Conservation (phyloP, 2,113 vertebrate species). For the Aix galericulata region DNA sequence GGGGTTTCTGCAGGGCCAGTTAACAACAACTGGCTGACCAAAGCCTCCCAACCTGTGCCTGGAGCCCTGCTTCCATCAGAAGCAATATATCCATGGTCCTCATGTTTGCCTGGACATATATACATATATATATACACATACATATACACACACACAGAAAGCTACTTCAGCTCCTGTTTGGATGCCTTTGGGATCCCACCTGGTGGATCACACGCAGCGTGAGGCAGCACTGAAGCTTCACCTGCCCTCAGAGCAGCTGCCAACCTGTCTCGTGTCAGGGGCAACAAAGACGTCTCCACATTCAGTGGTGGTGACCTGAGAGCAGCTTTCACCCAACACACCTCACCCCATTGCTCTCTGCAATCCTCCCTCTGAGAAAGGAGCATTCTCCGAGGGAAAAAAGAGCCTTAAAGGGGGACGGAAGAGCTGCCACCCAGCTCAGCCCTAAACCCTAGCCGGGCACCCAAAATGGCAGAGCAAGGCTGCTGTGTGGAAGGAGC, state of each 20-base stretch:
- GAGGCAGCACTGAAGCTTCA: background rate
- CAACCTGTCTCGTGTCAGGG: background rate
- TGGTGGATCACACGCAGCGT: no score
- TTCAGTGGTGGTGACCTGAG: no score
- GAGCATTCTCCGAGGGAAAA: accelerated
- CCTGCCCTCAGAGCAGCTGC: background rate
- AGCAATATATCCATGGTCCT: accelerated
- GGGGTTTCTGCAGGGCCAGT: background rate
- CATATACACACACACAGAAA: accelerated
- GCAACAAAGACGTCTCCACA: no score
- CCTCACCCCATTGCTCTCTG: background rate
- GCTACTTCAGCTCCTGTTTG: background rate
- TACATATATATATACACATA: background rate
- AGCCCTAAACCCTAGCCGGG: accelerated
- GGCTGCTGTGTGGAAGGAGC: accelerated
- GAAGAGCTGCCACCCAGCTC: accelerated
- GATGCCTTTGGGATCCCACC: no score
- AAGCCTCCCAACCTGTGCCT: background rate
- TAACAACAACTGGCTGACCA: accelerated
- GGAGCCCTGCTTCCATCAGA: no score
- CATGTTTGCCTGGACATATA: no score
- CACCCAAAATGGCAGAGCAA: accelerated
- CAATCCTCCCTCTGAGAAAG: no score
- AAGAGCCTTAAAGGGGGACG: no score
- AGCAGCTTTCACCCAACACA: background rate